Evolutionary conservation across 2,797 vertebrate species (phyloP).

Genomic region (Chlorospingus flavigularis): DNA sequence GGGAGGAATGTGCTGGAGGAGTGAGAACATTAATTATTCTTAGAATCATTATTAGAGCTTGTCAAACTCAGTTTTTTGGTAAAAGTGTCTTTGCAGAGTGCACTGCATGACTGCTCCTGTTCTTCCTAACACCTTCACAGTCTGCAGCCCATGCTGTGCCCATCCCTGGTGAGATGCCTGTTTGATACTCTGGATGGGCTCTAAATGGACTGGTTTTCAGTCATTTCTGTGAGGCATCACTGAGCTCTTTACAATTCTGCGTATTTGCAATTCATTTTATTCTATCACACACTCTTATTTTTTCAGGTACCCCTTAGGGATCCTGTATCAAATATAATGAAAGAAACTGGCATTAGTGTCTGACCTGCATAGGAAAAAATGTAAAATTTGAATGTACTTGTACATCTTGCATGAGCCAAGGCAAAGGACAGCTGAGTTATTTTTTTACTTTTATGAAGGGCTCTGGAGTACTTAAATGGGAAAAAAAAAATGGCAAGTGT

Average conservation of each 20-base stretch:
- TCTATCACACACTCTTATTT: not conserved
- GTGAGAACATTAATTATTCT: constrained; percentile 30
- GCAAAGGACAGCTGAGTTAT: not conserved
- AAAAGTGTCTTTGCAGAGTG: constrained; percentile 1
- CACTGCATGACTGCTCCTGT: not conserved
- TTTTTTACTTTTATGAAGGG: constrained; percentile 26
- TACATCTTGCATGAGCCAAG: constrained; percentile 30
- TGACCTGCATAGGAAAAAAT: constrained; percentile 19
- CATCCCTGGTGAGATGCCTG: not conserved
- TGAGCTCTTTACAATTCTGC: not conserved
- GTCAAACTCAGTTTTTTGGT: constrained; percentile 26
- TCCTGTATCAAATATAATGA: constrained; percentile 29
- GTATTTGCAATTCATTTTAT: constrained; percentile 46
- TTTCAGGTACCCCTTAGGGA: constrained; percentile 33
- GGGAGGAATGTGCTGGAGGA: constrained; percentile 10
- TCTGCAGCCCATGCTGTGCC: not conserved
- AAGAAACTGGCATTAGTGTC: constrained; percentile 19
- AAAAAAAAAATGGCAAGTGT: not conserved
- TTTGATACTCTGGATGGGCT: not conserved
- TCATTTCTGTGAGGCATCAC: not conserved
- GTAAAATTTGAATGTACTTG: constrained; percentile 32
- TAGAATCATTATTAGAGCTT: constrained; percentile 20
- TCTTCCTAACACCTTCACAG: not conserved
- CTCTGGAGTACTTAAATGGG: not conserved
- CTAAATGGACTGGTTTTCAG: constrained; percentile 11